Conservation (phyloP, 1,140 invertebrate genomes). For the Tetragonula clypearis region DNA sequence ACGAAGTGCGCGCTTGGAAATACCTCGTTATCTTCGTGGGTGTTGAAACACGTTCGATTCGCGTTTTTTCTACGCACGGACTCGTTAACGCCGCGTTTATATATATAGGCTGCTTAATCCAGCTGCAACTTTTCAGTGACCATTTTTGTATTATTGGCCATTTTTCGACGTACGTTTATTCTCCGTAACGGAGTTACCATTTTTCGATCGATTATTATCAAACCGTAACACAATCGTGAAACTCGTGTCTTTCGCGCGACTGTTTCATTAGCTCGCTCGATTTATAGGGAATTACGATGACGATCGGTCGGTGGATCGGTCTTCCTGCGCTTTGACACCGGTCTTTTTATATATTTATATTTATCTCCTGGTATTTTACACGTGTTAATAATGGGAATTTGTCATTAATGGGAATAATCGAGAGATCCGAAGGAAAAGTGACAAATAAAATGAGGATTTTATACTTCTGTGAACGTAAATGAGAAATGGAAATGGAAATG, state of each 20-base stretch:
- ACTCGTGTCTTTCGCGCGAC: background rate
- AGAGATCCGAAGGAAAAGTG: background rate
- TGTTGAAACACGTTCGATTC: background rate
- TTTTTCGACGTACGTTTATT: conserved; percentile 20
- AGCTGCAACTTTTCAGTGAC: conserved; percentile 3
- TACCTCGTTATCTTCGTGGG: background rate
- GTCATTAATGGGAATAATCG: background rate
- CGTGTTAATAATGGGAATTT: background rate
- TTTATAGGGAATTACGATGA: background rate
- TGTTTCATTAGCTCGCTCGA: background rate
- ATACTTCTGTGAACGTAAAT: no score
- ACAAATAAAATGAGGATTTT: background rate
- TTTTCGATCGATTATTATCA: background rate
- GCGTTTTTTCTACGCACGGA: background rate
- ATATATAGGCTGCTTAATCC: background rate
- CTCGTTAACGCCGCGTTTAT: conserved; percentile 3
- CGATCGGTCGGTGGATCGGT: background rate
- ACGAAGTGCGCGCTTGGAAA: background rate
- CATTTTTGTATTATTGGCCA: conserved; percentile 1
- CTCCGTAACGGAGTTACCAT: background rate
- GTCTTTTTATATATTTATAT: background rate
- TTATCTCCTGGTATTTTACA: background rate
- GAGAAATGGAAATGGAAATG: no score
- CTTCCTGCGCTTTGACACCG: background rate
- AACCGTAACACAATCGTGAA: background rate